Evolutionary conservation across 2,797 vertebrate genomes (phyloP).

Genomic region (Melanotaenia nigrans): DNA sequence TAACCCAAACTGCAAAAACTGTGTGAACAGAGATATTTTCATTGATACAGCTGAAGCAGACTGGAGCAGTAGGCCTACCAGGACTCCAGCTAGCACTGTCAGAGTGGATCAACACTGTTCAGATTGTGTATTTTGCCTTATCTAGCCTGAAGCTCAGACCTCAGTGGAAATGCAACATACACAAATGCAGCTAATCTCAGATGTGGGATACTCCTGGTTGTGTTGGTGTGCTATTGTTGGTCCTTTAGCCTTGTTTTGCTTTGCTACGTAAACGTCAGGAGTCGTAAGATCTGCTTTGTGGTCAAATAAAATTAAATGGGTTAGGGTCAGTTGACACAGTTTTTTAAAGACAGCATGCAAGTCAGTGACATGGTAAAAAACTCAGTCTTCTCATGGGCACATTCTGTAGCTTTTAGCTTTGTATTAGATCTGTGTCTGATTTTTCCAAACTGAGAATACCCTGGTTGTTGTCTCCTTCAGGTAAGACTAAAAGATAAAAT

Average conservation of each 20-base stretch:
- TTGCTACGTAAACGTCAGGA: background rate
- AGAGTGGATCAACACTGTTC: background rate
- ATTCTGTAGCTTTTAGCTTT: background rate
- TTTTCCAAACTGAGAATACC: background rate
- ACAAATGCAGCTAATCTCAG: background rate
- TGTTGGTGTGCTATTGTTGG: background rate
- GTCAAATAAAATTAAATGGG: background rate
- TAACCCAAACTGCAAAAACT: background rate
- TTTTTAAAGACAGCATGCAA: background rate
- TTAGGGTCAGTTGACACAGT: background rate
- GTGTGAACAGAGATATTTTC: background rate
- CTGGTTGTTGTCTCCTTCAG: background rate
- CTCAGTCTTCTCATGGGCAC: background rate
- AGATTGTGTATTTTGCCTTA: background rate
- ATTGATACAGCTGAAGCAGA: background rate
- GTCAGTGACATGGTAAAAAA: background rate
- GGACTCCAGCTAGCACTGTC: background rate
- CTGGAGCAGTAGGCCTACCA: background rate
- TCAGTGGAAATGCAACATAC: background rate
- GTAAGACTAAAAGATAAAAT: background rate
- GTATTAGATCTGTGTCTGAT: background rate
- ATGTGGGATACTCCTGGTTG: background rate
- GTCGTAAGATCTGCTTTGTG: background rate
- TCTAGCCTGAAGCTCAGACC: background rate
- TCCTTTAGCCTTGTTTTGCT: background rate